Evolutionary conservation across 2,797 vertebrate genomes (phyloP), one percentile per base, ranked within the genome.

Genomic region (Characodon lateralis): DNA sequence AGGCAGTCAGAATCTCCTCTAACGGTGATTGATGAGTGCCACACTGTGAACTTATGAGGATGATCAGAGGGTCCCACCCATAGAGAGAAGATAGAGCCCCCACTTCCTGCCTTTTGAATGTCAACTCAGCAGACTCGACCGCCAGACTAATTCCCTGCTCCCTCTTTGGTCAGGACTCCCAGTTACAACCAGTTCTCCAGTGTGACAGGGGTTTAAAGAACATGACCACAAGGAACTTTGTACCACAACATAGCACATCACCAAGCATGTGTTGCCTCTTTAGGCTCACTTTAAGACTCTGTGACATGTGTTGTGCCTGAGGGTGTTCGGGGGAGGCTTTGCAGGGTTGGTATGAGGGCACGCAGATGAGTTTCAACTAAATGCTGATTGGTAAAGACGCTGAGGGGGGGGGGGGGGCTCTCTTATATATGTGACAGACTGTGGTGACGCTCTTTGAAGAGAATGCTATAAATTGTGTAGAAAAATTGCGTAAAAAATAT

Each of bases 261-360:
- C 53, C 80, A 50, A 74, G 81, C 92, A 91, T 93, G 89, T 92
- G 91, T 80, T 88, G 89, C 80, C 90, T 89, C 89, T 91, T 87
- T 87, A 80, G 78, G 48, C 78, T 83, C 73, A 71, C 80, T 91
- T 91, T 82, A 90, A 85, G 88, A 85, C 77, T 73, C 77, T 9
- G 48, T 78, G 83, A 91, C 93, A 93, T 90, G 80, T 89, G 91
- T 90, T 92, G 83, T 28, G 89, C 91, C 56, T 7, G 76, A 87
- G 91, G 92, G 80, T 18, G 77, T 83, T 88, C 68, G 65, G 75
- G 70, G 63, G 35, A 2, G 82, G 46, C 72, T 84, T 76, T 76
- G 75, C 22, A 5, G 80, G 79, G 85, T 81, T 84, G 76, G 72
- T 83, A 72, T 83, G 79, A 41, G 83, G 78, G 78, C 65, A 87